phyloP scores from a whole-genome alignment of 2,888 invertebrate species.

The Thecocarcelia acutangulata region DNA sequence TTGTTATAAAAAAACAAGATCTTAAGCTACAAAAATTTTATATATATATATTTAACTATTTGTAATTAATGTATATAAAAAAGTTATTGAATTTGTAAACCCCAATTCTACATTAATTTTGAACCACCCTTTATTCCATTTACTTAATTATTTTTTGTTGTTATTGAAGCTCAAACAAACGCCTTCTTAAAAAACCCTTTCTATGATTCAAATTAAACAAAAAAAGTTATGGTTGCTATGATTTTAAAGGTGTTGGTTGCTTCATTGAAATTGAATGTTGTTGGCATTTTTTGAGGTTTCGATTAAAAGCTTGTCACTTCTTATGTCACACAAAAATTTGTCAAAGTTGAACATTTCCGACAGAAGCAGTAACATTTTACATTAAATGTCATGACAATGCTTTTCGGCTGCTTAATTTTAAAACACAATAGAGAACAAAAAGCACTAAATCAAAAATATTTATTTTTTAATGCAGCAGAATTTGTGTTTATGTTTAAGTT shows the following conservation, averaged over 20 bases:
- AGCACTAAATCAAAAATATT: too few species aligned
- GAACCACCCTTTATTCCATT: too few species aligned
- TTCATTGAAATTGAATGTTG: slow-evolving; percentile 59
- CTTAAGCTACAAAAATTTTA: too few species aligned
- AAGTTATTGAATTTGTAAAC: too few species aligned
- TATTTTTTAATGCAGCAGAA: too few species aligned
- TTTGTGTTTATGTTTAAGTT: too few species aligned
- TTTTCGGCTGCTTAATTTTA: neutral
- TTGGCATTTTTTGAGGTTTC: slow-evolving; percentile 67
- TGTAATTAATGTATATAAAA: too few species aligned
- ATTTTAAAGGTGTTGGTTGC: slow-evolving; percentile 71
- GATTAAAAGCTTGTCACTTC: slow-evolving; percentile 49
- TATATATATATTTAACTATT: too few species aligned
- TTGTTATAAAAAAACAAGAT: too few species aligned
- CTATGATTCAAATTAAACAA: neutral
- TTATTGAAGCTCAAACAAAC: too few species aligned
- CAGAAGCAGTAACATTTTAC: slow-evolving; percentile 69
- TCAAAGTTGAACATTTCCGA: slow-evolving; percentile 74
- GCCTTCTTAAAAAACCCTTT: slow-evolving; percentile 11
- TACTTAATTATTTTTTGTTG: slow-evolving; percentile 2
- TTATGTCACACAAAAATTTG: slow-evolving; percentile 52
- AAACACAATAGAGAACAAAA: too few species aligned
- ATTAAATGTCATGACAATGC: slow-evolving; percentile 49
- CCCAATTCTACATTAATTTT: too few species aligned
- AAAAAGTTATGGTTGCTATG: slow-evolving; percentile 21